Evolutionary conservation across 53 echinoderm and acorn worm genomes (phyloP).

Genomic region (Holothuria scabra): DNA sequence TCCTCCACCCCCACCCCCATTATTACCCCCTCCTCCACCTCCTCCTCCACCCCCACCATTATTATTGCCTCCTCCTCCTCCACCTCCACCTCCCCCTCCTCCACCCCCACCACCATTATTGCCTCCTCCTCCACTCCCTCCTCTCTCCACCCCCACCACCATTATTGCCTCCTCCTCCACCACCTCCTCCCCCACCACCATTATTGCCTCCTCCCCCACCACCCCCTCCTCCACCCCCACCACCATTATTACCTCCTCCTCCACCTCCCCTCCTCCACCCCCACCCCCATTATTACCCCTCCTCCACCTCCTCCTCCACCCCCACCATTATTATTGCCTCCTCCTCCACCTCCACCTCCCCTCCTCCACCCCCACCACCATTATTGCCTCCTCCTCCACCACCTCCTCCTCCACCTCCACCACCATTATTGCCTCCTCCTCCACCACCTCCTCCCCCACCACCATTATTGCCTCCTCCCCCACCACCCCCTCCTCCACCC

Average conservation of each 20-base stretch:
- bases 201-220: not conserved
- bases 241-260: not conserved
- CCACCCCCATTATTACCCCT: not conserved
- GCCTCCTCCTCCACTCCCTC: constrained; percentile 9
- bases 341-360: not conserved
- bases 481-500: too few relatives aligned
- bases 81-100: not conserved
- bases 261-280: constrained; percentile 9
- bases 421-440: too few relatives aligned
- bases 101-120: not conserved
- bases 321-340: not conserved
- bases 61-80: not conserved
- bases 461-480: too few relatives aligned
- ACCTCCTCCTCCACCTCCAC: too few relatives aligned
- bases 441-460: too few relatives aligned
- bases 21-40: not conserved
- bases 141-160: not conserved
- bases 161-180: not conserved
- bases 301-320: not conserved
- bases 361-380: too few relatives aligned
- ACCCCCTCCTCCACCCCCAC: not conserved
- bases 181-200: not conserved
- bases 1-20: not conserved
- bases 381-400: too few relatives aligned
- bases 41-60: not conserved